Percentiles rank a stretch among this genome's conserved stretches.
Conservation (phyloP, 2,888 invertebrate genomes). For the Microplitis deprimator region DNA sequence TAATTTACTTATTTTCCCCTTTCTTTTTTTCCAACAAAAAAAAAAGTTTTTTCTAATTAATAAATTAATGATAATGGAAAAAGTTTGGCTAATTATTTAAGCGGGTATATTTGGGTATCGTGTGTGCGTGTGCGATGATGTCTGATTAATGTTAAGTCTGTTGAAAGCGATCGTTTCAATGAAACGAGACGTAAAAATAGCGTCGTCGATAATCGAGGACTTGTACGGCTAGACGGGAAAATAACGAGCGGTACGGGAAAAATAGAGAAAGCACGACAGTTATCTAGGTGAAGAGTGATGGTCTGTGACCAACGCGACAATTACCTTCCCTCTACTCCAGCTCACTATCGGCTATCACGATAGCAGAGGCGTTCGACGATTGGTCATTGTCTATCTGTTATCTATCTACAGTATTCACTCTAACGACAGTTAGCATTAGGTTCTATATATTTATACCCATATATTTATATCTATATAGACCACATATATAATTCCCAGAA, state of each 20-base stretch:
- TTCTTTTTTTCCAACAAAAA: neutral
- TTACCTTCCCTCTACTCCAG: neutral
- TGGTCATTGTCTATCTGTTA: slow-evolving; percentile 6
- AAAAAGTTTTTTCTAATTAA: neutral
- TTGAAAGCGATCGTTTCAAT: slow-evolving; percentile 13
- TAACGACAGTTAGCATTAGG: neutral
- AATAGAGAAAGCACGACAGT: slow-evolving; percentile 1
- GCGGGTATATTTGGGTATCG: neutral
- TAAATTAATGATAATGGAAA: neutral
- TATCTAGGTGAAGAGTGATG: slow-evolving; percentile 14
- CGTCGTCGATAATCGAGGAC: slow-evolving; percentile 22
- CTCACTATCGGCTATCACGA: neutral
- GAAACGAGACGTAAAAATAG: slow-evolving; percentile 24
- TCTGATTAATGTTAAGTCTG: slow-evolving; percentile 22
- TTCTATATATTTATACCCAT: neutral
- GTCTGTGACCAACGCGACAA: slow-evolving; percentile 10
- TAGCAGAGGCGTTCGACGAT: slow-evolving; percentile 3
- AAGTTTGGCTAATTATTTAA: neutral
- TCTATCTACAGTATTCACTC: slow-evolving; percentile 9
- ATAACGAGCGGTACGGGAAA: slow-evolving; percentile 4
- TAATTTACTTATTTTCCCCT: neutral
- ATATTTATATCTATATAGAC: neutral
- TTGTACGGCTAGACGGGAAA: slow-evolving; percentile 14
- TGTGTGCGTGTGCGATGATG: neutral
- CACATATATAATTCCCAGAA: neutral